A percentile compares a stretch with the other conserved stretches of the same genome.
These are phyloP conservation scores for Dynastes grantii DNA, from an alignment of 2,888 invertebrate species.

Conservation along the genomic window DNA sequence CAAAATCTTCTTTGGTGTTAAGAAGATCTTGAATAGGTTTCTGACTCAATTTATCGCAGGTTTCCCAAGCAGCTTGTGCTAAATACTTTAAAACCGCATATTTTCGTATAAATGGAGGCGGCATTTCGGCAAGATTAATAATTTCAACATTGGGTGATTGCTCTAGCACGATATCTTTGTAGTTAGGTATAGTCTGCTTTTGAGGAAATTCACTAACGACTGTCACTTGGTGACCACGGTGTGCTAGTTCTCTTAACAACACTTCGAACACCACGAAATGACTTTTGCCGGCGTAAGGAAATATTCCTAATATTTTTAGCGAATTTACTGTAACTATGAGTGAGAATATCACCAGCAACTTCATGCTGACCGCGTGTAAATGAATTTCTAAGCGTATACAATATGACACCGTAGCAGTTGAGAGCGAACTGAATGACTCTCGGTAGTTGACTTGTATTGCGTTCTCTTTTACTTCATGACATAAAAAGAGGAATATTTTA, in stretches of 20 bases:
- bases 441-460: too few species aligned
- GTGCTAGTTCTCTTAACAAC: constrained; percentile 75
- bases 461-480: too few species aligned
- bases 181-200: constrained; percentile 51
- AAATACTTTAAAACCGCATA: constrained; percentile 10
- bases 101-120: constrained; percentile 18
- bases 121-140: constrained; percentile 46
- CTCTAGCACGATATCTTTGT: constrained; percentile 55
- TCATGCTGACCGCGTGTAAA: constrained; percentile 13
- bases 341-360: constrained; percentile 19
- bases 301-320: constrained; percentile 78
- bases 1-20: constrained; percentile 72
- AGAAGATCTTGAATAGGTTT: constrained; percentile 66
- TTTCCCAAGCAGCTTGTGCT: constrained; percentile 36
- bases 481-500: too few species aligned
- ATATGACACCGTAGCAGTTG: too few species aligned
- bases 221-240: constrained; percentile 79
- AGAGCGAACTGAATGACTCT: too few species aligned
- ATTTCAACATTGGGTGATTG: constrained; percentile 38
- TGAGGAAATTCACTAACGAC: constrained; percentile 78
- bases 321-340: constrained; percentile 11
- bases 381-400: too few species aligned
- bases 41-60: constrained; percentile 58
- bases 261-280: constrained; percentile 80
- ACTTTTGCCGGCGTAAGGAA: constrained; percentile 80